Base-by-base conservation (phyloP, 2,888 invertebrate species). In the Drosophila vallismaia region DNA sequence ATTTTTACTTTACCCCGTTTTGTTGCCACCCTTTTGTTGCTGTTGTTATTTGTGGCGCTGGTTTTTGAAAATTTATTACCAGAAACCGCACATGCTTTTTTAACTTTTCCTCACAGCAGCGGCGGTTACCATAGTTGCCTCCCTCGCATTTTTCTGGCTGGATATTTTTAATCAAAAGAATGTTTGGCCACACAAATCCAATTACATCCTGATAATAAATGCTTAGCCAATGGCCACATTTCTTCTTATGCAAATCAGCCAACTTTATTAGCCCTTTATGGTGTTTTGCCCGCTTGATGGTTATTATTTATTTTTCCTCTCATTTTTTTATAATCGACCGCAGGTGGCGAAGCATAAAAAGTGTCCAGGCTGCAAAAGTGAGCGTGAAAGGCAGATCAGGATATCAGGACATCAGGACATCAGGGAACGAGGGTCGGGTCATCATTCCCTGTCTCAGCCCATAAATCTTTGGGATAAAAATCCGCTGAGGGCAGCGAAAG, bases 311-410 rank as follows among this genome's bases (percentile, higher is more conserved):
- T 59, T 28, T 28, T 36, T 38, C 3, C 26, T 9, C 1, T 6
- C 19, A 8, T 52, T 46, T 53, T 52, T 50, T 50, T 26, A 19
- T 24, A 42, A 24, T 12, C 77, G 78, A 75, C 86, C 88, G 88
- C 88, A 82, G 82, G 88, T 82, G 82, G 73, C 80, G 86, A 73
- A 79, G 75, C 86, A 83, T 83, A 88, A 83, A 82, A 83, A 83
- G 67, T 83, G 84, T 71, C 77, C 59, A 62, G 54, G 44, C 86
- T 83, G 86, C 88, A 70, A 77, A 82, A 72, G 31, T 55, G 74
- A 54, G 46, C 49, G 53, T 24, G 29, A 48, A 53, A 53, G 71
- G 54, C 63, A 53, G 60, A 62, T 60, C 60, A 48, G 70, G 40
- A 50, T 12, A 45, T 38, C 49, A 53, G 57, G 40, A 19, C 19